phyloP scores from a whole-genome alignment of 2,888 invertebrate genomes.

The Sycophila texana region DNA sequence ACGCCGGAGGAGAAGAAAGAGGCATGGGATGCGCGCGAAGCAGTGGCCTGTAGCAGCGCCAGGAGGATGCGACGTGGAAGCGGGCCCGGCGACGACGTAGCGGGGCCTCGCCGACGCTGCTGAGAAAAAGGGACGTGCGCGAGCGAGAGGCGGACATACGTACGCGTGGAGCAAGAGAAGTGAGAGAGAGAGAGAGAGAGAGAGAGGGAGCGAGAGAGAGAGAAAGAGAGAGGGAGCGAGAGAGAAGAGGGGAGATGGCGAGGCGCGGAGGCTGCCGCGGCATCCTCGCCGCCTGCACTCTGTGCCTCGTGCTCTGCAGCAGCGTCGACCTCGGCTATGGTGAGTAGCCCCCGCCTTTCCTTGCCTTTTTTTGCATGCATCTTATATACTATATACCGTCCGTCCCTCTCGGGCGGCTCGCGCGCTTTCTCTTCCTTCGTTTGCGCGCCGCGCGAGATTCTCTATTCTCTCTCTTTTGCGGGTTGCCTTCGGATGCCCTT shows the following conservation, averaged over 20 bases:
- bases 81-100: constrained; percentile 21
- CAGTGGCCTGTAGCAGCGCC: neutral
- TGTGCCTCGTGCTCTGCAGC: constrained; percentile 54
- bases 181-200: constrained; percentile 11
- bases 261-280: constrained; percentile 41
- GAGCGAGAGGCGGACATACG: constrained; percentile 5
- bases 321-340: constrained; percentile 59
- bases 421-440: neutral
- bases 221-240: constrained; percentile 10
- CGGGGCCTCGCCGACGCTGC: constrained; percentile 5
- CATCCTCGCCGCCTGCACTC: constrained; percentile 45
- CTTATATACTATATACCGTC: neutral
- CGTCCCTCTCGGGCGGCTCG: neutral
- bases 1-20: constrained; percentile 18
- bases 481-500: neutral
- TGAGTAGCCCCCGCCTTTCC: constrained; percentile 44
- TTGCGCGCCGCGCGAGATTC: too few species aligned
- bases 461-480: neutral
- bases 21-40: neutral
- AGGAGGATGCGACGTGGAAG: constrained; percentile 33
- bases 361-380: constrained; percentile 17
- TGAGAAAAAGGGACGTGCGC: constrained; percentile 20
- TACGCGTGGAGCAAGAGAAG: neutral
- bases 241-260: constrained; percentile 33
- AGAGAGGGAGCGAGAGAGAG: constrained; percentile 18